These are phyloP conservation scores for Cichladusa arquata DNA, from an alignment of 2,113 vertebrate genomes.

Conservation along the genomic window DNA sequence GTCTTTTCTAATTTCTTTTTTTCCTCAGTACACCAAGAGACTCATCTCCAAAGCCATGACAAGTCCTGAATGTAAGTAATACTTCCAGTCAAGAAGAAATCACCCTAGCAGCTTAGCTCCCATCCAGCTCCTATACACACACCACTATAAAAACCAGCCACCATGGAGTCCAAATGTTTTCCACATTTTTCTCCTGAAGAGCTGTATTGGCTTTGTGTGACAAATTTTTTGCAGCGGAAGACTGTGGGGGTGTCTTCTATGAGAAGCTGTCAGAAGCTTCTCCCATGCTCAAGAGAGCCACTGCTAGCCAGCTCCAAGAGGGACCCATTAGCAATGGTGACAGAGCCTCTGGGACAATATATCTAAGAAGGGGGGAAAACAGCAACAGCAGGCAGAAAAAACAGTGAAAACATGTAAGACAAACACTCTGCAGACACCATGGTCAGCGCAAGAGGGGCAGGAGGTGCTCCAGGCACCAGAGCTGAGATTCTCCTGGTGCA, in stretches of 20 bases:
- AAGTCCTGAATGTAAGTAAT: not conserved
- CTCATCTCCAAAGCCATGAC: not conserved
- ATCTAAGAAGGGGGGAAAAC: not conserved
- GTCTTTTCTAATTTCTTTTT: not conserved
- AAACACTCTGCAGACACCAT: not conserved
- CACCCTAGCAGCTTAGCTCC: not conserved
- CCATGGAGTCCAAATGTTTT: not conserved
- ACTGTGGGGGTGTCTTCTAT: not conserved
- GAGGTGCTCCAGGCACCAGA: fast-evolving
- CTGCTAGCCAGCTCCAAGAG: not conserved
- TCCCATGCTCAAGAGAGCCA: not conserved
- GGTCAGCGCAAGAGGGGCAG: not conserved
- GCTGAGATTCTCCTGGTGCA: not conserved
- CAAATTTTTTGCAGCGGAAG: not conserved
- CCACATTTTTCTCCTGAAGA: not conserved
- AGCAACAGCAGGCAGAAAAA: not conserved
- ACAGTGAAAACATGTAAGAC: not conserved
- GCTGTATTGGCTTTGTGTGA: not conserved
- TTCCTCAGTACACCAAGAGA: not conserved
- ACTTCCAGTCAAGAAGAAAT: not conserved
- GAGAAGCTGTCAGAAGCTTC: not conserved
- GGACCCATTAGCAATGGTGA: fast-evolving
- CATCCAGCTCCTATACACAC: not conserved
- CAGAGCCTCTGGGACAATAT: not conserved
- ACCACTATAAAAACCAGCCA: not conserved